Evolutionary conservation across 2,797 vertebrate genomes (phyloP), one percentile per base, ranked within the genome.

Genomic region (Mormyrus hasselquistii): DNA sequence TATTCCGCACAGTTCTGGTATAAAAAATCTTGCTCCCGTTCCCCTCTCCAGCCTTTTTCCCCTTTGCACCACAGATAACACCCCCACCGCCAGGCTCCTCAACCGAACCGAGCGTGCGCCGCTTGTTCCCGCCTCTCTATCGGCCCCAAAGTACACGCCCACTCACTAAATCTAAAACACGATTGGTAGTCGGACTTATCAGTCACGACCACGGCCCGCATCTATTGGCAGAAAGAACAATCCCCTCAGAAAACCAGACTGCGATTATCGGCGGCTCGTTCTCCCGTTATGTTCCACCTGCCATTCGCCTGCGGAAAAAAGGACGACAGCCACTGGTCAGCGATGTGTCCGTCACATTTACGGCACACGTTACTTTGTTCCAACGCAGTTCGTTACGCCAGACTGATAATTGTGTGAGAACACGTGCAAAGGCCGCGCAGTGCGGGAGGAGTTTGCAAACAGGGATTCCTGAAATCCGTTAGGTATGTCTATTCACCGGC

Each of bases 51-150:
- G 89, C 91, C 92, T 93, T 93, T 93, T 94, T 94, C 92, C 92
- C 93, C 92, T 93, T 94, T 94, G 89, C 93, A 95, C 95, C 94
- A 95, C 94, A 95, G 93, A 95, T 94, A 87, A 92, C 95, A 94
- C 93, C 92, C 90, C 93, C 93, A 94, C 94, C 92, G 94, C 93
- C 93, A 93, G 91, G 91, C 93, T 93, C 91, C 91, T 95, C 96
- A 96, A 96, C 95, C 95, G 89, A 96, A 96, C 96, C 90, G 93
- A 90, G 92, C 92, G 92, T 88, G 88, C 89, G 52, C 89, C 55
- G 55, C 88, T 90, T 82, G 25, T 85, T 90, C 91, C 89, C 93
- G 38, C 91, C 90, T 92, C 92, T 90, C 85, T 29, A 88, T 86
- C 89, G 89, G 47, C 38, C 90, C 69, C 76, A n/a, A 82, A 34